Percentiles rank a stretch among this genome's conserved stretches.
Conservation (phyloP, 2,113 vertebrate species). For the Heteronetta atricapilla region DNA sequence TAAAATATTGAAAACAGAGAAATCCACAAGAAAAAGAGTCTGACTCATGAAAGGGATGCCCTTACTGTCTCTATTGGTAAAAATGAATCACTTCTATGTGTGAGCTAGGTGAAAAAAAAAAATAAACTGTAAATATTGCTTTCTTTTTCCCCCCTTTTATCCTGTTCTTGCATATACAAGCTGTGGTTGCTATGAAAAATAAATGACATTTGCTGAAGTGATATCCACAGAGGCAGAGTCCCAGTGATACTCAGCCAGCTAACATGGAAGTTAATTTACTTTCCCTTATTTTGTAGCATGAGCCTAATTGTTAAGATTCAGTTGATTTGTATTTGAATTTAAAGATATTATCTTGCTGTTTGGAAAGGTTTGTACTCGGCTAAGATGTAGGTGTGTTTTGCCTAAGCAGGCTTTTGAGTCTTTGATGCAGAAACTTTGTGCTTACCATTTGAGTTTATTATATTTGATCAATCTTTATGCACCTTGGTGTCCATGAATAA, state of each 20-base stretch:
- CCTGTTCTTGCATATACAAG: constrained; percentile 53
- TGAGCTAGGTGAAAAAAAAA: constrained; percentile 42
- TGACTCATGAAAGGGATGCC: constrained; percentile 70
- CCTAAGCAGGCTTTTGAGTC: background rate
- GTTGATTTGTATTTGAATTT: background rate
- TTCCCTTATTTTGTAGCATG: background rate
- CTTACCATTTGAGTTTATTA: background rate
- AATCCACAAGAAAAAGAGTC: constrained; percentile 69
- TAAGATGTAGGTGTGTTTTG: background rate
- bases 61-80: constrained; percentile 64
- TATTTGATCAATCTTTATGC: background rate
- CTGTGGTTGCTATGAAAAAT: constrained; percentile 62
- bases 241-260: background rate
- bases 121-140: constrained; percentile 62
- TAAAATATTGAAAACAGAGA: constrained; percentile 58
- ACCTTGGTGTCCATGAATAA: background rate
- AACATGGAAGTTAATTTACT: background rate
- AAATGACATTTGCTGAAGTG: constrained; percentile 50
- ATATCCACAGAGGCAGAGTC: background rate
- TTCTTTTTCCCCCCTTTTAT: constrained; percentile 62
- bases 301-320: background rate
- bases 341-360: background rate
- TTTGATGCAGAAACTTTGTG: background rate
- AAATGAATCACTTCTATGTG: constrained; percentile 73
- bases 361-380: background rate